phyloP scores from a whole-genome alignment of 2,113 vertebrate species.

The Lontra canadensis region DNA sequence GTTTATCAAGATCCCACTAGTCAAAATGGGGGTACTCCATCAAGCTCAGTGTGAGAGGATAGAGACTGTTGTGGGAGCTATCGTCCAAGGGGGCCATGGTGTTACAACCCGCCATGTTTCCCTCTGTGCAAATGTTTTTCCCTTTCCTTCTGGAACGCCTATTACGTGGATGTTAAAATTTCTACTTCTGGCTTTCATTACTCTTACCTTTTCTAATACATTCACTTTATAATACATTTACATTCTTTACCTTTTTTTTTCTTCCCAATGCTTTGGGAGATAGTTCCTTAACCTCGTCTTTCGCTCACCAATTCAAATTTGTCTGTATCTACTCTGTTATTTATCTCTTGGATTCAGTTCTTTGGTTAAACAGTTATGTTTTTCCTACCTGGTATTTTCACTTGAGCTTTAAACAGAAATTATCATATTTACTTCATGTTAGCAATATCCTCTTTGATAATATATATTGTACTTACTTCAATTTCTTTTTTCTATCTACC shows the following conservation, averaged over 20 bases:
- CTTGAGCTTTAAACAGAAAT: background rate
- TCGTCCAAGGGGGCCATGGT: rapidly evolving
- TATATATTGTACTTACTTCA: background rate
- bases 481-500: background rate
- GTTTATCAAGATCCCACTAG: background rate
- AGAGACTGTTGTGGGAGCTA: background rate
- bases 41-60: background rate
- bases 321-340: background rate
- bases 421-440: background rate
- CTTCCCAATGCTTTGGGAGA: background rate
- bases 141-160: background rate
- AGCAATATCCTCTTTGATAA: background rate
- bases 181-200: background rate
- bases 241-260: background rate
- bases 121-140: background rate
- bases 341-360: background rate
- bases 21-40: background rate
- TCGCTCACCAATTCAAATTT: slow-evolving; percentile 12
- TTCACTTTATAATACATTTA: background rate
- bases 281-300: background rate
- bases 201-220: background rate
- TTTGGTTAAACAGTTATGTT: background rate
- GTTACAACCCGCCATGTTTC: background rate
- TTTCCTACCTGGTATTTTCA: slow-evolving; percentile 13
- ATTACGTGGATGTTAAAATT: background rate